phyloP scores from a whole-genome alignment of 92 coral and sea anemone genomes.

The Heteractis magnifica region DNA sequence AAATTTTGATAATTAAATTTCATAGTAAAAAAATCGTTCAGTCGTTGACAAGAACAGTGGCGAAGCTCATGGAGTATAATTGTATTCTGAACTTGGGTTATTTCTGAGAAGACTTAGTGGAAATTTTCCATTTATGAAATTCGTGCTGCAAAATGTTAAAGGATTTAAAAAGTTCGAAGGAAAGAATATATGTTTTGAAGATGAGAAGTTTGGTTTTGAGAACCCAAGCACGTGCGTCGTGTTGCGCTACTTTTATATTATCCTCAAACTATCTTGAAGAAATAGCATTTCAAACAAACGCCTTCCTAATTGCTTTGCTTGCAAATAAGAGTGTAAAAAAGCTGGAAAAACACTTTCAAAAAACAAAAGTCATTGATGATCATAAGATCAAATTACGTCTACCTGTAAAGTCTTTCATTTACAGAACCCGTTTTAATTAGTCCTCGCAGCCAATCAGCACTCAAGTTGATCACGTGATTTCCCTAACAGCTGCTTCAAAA shows the following conservation, averaged over 20 bases:
- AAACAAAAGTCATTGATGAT: conserved; percentile 94
- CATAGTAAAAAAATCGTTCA: conserved; percentile 49
- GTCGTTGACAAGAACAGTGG: conserved; percentile 49
- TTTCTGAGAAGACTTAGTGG: background rate
- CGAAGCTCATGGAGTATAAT: conserved; percentile 30
- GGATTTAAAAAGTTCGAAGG: background rate
- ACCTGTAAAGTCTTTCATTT: conserved; percentile 73
- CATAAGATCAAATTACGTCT: conserved; percentile 80
- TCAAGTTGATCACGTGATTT: conserved; percentile 63
- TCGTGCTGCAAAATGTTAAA: background rate
- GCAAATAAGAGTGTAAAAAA: conserved; percentile 78
- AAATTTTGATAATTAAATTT: conserved; percentile 69
- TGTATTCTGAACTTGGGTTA: background rate
- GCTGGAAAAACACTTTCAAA: conserved; percentile 93
- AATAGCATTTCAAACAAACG: conserved; percentile 73
- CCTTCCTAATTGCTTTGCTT: conserved; percentile 68
- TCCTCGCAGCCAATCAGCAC: conserved; percentile 58
- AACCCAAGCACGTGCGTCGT: conserved; percentile 8
- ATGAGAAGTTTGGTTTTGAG: conserved; percentile 11
- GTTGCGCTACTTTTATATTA: conserved; percentile 49
- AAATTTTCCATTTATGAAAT: background rate
- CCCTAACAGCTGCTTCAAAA: conserved; percentile 81
- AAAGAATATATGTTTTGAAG: background rate
- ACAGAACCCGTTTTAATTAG: conserved; percentile 67
- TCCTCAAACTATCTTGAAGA: conserved; percentile 40